Conservation (phyloP, 1,140 invertebrate species). For the Philotrypesis tridentata region DNA sequence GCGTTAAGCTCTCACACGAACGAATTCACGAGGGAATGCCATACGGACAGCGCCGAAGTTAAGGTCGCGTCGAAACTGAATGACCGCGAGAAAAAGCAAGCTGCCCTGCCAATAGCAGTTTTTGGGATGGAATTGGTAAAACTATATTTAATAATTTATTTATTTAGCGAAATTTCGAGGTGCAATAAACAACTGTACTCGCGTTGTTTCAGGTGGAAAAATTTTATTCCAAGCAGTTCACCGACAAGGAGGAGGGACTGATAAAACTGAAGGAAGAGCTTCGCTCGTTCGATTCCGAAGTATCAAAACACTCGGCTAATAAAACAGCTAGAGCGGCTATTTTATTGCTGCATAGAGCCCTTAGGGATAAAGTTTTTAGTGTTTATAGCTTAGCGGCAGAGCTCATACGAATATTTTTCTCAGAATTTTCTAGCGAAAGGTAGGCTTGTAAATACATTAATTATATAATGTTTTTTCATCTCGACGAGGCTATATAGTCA, state of each 20-base stretch:
- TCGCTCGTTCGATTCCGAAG: conserved; percentile 74
- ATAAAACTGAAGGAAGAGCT: conserved; percentile 84
- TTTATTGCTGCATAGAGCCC: conserved; percentile 82
- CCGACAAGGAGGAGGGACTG: conserved; percentile 93
- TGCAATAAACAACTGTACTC: no score
- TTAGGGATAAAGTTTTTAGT: conserved; percentile 89
- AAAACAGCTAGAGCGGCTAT: conserved; percentile 87
- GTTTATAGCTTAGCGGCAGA: conserved; percentile 88
- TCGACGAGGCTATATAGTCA: no score
- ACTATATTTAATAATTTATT: no score
- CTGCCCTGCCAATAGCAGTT: conserved; percentile 90
- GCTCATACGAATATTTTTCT: conserved; percentile 84
- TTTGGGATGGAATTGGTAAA: conserved; percentile 91
- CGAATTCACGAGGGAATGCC: conserved; percentile 84
- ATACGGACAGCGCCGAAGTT: conserved; percentile 74
- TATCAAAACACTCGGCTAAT: conserved; percentile 76
- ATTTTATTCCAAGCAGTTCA: conserved; percentile 94
- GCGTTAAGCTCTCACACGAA: conserved; percentile 83
- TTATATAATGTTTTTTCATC: no score
- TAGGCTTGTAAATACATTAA: conserved; percentile 60
- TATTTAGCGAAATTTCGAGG: no score
- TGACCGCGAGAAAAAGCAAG: conserved; percentile 92
- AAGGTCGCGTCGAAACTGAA: conserved; percentile 82
- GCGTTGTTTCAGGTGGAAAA: conserved; percentile 85
- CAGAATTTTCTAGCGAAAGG: conserved; percentile 86